A percentile compares a stretch with the other conserved stretches of the same genome.
phyloP scores from a whole-genome alignment of 1,140 invertebrate species.

The Pogonus chalceus region DNA sequence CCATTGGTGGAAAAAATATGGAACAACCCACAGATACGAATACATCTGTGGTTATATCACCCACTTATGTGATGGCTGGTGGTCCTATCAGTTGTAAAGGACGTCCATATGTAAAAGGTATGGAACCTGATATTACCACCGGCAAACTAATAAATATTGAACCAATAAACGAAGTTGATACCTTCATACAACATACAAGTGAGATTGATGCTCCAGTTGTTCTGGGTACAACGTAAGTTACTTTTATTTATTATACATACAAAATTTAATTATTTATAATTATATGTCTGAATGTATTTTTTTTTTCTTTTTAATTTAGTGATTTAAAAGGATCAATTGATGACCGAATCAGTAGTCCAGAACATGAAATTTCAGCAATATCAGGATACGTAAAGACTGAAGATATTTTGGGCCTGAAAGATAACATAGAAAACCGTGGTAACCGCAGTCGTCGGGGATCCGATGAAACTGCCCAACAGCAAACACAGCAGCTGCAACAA shows the following conservation, averaged over 20 bases:
- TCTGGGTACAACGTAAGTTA: not conserved
- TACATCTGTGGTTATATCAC: not conserved
- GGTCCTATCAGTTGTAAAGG: slow-evolving; percentile 13
- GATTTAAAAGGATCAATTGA: too few relatives aligned
- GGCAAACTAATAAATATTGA: slow-evolving; percentile 1
- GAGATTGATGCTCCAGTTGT: not conserved
- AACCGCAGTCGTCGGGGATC: not conserved
- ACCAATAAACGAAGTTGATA: not conserved
- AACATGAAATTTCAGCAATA: too few relatives aligned
- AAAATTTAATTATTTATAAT: too few relatives aligned
- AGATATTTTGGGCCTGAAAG: not conserved
- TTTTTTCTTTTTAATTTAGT: too few relatives aligned
- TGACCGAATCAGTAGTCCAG: too few relatives aligned
- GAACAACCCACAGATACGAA: not conserved
- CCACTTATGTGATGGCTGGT: slow-evolving; percentile 18
- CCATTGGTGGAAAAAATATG: slow-evolving; percentile 10
- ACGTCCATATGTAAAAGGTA: not conserved
- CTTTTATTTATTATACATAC: too few relatives aligned
- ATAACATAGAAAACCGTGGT: too few relatives aligned
- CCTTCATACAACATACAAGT: not conserved
- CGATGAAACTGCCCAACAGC: too few relatives aligned
- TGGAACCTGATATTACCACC: not conserved
- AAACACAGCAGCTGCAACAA: too few relatives aligned
- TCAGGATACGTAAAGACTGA: not conserved
- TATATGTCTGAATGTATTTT: too few relatives aligned